Evolutionary conservation across 2,888 invertebrate species (phyloP).

Genomic region (Drosophila percnosoma): DNA sequence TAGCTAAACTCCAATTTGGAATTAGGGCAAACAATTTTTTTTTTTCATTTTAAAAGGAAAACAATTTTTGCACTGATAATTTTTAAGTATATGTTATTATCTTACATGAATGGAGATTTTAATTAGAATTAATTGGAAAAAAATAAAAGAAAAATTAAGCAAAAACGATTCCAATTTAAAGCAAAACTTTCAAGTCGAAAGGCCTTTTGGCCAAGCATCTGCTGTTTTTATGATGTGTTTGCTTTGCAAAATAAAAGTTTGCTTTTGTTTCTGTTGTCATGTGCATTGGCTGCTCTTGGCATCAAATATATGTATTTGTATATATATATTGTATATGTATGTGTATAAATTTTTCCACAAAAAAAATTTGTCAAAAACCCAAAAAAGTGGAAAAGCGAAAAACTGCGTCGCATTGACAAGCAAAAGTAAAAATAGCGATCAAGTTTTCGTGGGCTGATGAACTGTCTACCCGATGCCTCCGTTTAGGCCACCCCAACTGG

Average conservation of each 20-base stretch:
- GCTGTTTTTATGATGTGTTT: slow-evolving; percentile 26
- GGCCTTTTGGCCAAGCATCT: slow-evolving; percentile 27
- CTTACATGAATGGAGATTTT: not conserved
- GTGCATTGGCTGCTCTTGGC: slow-evolving; percentile 32
- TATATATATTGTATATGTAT: not conserved
- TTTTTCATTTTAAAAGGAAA: not conserved
- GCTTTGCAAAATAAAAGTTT: slow-evolving; percentile 48
- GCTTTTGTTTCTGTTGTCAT: slow-evolving; percentile 28
- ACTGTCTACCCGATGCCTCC: slow-evolving; percentile 32
- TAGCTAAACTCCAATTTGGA: not conserved
- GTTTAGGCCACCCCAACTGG: slow-evolving; percentile 4
- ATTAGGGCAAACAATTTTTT: not conserved
- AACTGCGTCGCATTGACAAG: slow-evolving; percentile 26
- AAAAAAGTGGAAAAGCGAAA: slow-evolving; percentile 45
- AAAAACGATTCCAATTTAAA: slow-evolving; percentile 21
- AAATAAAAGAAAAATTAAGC: not conserved
- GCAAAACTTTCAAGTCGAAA: slow-evolving; percentile 22
- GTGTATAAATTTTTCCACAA: slow-evolving; percentile 25
- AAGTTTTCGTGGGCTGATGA: slow-evolving; percentile 39
- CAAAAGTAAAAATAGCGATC: slow-evolving; percentile 49
- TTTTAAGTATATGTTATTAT: not conserved
- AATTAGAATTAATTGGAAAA: not conserved
- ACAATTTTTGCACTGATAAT: not conserved
- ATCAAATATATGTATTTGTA: slow-evolving; percentile 18
- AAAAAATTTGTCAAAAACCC: slow-evolving; percentile 27